phyloP scores from a whole-genome alignment of 2,113 vertebrate genomes.

The Corythornis vintsioides region DNA sequence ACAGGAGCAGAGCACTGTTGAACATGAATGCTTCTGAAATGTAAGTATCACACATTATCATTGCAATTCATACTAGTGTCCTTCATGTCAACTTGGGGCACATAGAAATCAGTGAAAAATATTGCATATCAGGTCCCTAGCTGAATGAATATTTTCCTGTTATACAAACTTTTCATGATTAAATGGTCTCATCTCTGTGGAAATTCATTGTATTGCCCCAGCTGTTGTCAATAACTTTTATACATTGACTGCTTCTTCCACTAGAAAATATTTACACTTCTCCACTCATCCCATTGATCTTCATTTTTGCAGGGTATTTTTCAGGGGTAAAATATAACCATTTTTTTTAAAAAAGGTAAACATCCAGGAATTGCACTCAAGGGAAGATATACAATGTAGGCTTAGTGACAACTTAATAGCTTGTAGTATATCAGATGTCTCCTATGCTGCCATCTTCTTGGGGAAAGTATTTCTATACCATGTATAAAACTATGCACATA shows the following conservation, averaged over 20 bases:
- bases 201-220: constrained; percentile 35
- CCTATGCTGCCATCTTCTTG: constrained; percentile 42
- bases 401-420: constrained; percentile 64
- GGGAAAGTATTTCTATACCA: constrained; percentile 7
- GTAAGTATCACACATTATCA: neutral
- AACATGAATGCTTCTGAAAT: neutral
- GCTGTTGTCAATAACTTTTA: constrained; percentile 59
- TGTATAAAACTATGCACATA: neutral
- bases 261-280: constrained; percentile 49
- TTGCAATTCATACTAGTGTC: neutral
- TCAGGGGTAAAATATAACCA: constrained; percentile 39
- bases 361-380: constrained; percentile 29
- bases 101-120: constrained; percentile 19
- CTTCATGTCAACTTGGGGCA: neutral
- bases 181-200: constrained; percentile 20
- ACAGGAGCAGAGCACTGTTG: neutral
- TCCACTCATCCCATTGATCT: constrained; percentile 45
- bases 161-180: constrained; percentile 24
- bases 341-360: constrained; percentile 34
- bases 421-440: constrained; percentile 60
- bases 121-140: neutral
- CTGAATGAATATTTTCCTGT: constrained; percentile 29
- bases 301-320: constrained; percentile 61
- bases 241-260: constrained; percentile 50
- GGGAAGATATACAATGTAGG: constrained; percentile 49